Base-by-base conservation (phyloP, 30 jellyfish, hydroid and myxozoan species). In the Hydra vulgaris region DNA sequence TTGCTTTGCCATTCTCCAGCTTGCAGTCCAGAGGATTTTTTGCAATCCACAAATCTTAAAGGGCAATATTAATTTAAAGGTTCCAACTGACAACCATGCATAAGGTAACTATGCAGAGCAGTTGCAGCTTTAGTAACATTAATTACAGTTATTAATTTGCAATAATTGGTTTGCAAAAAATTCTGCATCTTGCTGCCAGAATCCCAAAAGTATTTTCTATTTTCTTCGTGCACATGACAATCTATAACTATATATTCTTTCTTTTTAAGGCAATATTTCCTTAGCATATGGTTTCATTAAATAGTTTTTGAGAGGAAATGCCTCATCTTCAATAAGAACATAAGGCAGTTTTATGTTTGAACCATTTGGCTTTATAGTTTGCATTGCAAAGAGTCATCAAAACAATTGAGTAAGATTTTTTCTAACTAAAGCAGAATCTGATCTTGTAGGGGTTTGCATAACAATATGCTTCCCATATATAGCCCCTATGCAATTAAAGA, bases 1-100 rank as follows among this genome's bases (percentile, higher is more conserved):
- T 78, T 88, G 17, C 73, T 82, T 69, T 74, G 85, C 95, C 95
- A 86, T 26, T 82, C 86, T 27, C 95, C 95, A n/a, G 86, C 74
- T 76, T 86, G 86, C 87, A 86, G 75, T 27, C 88, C 86, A 61
- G 69, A 54, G 73, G 83, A 79, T 80, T 86, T 86, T 67, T 86
- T 87, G n/a, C 79, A 80, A 75, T 87, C 87, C 74, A 87, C 95
- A 68, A 71, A 73, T 79, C 84, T 84, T 79, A 84, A 25, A 25
- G 86, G 88, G 78, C 75, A 78, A 56, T 77, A 85, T 71, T 66
- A 25, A 79, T 70, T 82, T 26, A 83, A 40, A 53, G 87, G 66
- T 70, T 75, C 88, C 5, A 26, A 27, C 81, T 53, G 53, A 67
- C 79, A 70, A 84, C 77, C 84, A 21, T 69, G 88, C 88, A 76